Base-by-base conservation (phyloP, 2,888 invertebrate genomes). In the Ornithoptera priamus region DNA sequence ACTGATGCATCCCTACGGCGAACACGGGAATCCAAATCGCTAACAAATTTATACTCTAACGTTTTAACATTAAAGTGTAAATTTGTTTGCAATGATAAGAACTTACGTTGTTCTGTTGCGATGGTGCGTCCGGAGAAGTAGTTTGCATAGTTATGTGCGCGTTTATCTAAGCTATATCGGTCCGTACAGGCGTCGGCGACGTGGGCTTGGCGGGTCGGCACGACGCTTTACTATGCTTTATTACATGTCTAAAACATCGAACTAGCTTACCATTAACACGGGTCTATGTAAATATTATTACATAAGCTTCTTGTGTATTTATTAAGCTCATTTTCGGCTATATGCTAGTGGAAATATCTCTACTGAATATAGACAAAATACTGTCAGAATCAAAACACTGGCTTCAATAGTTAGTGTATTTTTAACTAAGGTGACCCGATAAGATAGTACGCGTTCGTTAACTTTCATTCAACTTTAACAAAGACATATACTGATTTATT, bases 141-240 rank as follows among this genome's bases (percentile, higher is more conserved):
- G 88, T 89, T 90, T 90, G 87, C 87, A 90, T 90, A 89, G 88
- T 84, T 88, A 90, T 88, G 87, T 89, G 83, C 80, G 78, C 85
- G 86, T 89, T 89, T 89, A 89, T 89, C 89, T 88, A 86, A 89
- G 87, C 84, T 86, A 85, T 86, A 87, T 88, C 84, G 84, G 85
- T 81, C 73, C 80, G 82, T 82, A 81, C 81, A 82, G 82, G 78
- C 81, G 80, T 76, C 75, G 74, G 71, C 74, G 77, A 79, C 79
- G 80, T 81, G 78, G 80, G 81, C 81, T 77, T 77, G 81, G 82
- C 81, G 82, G 82, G 83, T 83, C 82, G 81, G 71, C 74, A 73
- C 75, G 76, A 76, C 75, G 77, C 80, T 78, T 81, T 81, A 76
- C 78, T 69, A 71, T 76, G 76, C 75, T 79, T 80, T 80, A 80